Conservation (phyloP, 2,113 vertebrate species). For the Scophthalmus maximus region DNA sequence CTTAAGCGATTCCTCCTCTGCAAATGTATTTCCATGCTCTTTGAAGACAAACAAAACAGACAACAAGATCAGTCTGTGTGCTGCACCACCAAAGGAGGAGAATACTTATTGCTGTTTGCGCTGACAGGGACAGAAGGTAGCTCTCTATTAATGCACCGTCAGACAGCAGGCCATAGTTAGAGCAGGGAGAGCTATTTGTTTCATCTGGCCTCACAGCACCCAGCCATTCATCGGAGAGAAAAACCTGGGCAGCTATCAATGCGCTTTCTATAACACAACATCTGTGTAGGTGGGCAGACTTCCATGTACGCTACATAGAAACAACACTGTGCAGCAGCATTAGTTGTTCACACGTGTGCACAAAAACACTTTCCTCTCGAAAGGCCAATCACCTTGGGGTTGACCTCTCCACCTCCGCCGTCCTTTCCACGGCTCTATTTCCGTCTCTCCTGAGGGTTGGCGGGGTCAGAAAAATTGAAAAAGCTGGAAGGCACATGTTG, state of each 20-base stretch:
- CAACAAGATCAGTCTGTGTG: conserved; percentile 20
- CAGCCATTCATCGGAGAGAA: conserved; percentile 63
- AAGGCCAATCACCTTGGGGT: conserved; percentile 39
- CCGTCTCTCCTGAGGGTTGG: conserved; percentile 25
- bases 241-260: conserved; percentile 47
- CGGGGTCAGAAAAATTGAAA: conserved; percentile 56
- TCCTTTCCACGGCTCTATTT: conserved; percentile 19
- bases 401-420: conserved; percentile 38
- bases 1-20: not conserved
- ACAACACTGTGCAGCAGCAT: not conserved
- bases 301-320: conserved; percentile 18
- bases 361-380: conserved; percentile 1
- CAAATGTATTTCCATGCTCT: conserved; percentile 19
- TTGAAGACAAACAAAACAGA: conserved; percentile 21
- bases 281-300: conserved; percentile 7
- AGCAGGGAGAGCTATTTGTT: conserved; percentile 58
- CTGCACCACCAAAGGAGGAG: conserved; percentile 6
- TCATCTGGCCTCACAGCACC: conserved; percentile 45
- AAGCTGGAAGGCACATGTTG: conserved; percentile 56
- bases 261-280: conserved; percentile 47
- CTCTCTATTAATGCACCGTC: conserved; percentile 35
- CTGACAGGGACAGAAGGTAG: conserved; percentile 33
- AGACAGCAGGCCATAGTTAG: conserved; percentile 27
- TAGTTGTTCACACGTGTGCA: not conserved
- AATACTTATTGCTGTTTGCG: conserved; percentile 41